phyloP scores from a whole-genome alignment of 1,140 invertebrate species.

The Vollenhovia emeryi region DNA sequence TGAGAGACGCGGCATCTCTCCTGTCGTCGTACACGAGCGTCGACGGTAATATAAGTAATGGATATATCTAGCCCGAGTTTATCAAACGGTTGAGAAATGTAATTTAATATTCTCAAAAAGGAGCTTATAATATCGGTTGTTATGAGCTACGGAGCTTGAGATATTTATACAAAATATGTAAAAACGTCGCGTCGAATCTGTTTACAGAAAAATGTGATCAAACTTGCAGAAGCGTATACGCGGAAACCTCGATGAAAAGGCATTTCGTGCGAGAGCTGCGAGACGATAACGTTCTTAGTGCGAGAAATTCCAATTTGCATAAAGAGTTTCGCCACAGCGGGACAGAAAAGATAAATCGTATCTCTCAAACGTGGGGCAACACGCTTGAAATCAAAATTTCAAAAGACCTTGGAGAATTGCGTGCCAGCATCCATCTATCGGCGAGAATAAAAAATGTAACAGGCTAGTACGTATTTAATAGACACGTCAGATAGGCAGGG shows the following conservation, averaged over 20 bases:
- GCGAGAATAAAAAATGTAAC: neutral
- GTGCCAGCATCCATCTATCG: no score
- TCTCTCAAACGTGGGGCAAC: neutral
- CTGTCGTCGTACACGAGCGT: neutral
- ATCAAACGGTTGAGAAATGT: neutral
- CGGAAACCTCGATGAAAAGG: neutral
- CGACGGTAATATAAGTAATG: neutral
- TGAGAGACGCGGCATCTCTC: neutral
- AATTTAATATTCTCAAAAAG: neutral
- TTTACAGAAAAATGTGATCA: neutral
- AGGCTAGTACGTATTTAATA: neutral
- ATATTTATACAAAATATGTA: neutral
- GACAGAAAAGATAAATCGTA: neutral
- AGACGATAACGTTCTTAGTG: neutral
- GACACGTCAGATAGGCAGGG: conserved; percentile 7
- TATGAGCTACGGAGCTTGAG: neutral
- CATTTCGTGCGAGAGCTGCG: neutral
- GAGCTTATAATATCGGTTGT: neutral
- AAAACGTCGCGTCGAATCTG: neutral
- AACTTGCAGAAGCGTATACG: neutral
- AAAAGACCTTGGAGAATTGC: neutral
- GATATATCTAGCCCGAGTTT: neutral
- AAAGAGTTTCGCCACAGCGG: neutral
- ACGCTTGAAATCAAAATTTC: neutral
- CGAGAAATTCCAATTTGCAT: neutral